These are phyloP conservation scores for Nannoperca australis DNA, from an alignment of 2,797 vertebrate species.

Conservation along the genomic window DNA sequence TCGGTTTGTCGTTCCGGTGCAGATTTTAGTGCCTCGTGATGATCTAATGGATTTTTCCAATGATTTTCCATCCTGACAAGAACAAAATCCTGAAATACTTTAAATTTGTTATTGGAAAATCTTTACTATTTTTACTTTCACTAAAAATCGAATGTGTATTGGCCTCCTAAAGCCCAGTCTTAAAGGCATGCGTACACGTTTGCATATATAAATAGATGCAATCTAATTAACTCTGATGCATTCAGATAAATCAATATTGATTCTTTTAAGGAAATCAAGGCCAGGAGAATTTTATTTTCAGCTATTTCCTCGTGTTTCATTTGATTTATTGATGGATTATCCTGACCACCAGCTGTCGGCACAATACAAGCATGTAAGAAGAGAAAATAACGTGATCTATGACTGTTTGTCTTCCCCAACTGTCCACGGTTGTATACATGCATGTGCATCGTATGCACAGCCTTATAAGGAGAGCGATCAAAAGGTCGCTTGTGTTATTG, in stretches of 20 bases:
- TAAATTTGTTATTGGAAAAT: background rate
- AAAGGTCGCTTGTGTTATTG: conserved; percentile 32
- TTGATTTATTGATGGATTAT: background rate
- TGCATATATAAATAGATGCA: background rate
- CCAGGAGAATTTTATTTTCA: background rate
- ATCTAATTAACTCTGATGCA: background rate
- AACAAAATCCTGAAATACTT: background rate
- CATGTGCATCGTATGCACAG: conserved; percentile 30
- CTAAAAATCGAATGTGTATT: background rate
- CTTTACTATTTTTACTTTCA: background rate
- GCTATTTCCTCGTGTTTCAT: background rate
- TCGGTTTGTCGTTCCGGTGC: background rate
- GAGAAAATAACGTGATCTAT: background rate
- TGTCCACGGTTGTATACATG: conserved; percentile 50
- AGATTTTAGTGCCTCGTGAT: background rate
- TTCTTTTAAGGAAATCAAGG: background rate
- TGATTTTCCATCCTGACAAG: background rate
- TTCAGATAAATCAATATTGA: background rate
- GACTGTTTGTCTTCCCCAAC: conserved; percentile 46
- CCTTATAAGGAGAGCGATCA: conserved; percentile 55
- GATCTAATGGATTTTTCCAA: background rate
- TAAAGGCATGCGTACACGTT: background rate
- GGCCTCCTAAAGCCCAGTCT: background rate
- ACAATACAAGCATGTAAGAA: background rate
- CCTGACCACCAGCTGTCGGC: background rate